Evolutionary conservation across 2,888 invertebrate genomes (phyloP).

Genomic region (Glyphotaelius pellucidus): DNA sequence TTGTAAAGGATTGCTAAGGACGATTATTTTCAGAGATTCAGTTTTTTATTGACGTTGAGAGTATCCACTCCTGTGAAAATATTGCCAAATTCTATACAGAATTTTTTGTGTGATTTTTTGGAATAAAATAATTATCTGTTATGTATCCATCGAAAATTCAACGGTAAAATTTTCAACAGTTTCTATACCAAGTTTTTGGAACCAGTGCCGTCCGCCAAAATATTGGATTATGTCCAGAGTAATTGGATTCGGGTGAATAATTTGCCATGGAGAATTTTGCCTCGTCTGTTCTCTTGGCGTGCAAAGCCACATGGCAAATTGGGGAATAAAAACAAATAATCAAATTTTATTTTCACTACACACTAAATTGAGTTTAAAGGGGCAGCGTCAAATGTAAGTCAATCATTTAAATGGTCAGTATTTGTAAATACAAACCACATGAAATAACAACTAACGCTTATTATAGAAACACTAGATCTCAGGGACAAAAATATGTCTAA

Average conservation of each 20-base stretch:
- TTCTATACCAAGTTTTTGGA: not conserved
- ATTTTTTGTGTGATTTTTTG: not conserved
- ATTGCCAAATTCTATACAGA: not conserved
- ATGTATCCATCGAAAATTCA: not conserved
- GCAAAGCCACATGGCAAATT: not conserved
- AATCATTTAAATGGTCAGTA: not conserved
- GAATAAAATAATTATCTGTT: not conserved
- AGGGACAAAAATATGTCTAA: no score
- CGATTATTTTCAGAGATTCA: not conserved
- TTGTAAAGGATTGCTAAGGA: not conserved
- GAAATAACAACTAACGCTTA: no score
- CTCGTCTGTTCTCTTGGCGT: not conserved
- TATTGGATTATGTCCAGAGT: conserved; percentile 50
- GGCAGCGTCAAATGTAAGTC: not conserved
- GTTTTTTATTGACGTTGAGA: not conserved
- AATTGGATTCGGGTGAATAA: conserved; percentile 51
- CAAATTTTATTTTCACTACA: not conserved
- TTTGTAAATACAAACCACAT: no score
- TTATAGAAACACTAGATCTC: no score
- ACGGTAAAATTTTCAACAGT: not conserved
- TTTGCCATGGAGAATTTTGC: conserved; percentile 13
- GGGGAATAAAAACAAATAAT: conserved; percentile 23
- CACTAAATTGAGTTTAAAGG: not conserved
- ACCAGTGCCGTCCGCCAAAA: not conserved
- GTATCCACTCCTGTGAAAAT: not conserved